A percentile compares a stretch with the other conserved stretches of the same genome.
phyloP scores from a whole-genome alignment of 2,113 vertebrate genomes.

The Forbesichthys agassizii region DNA sequence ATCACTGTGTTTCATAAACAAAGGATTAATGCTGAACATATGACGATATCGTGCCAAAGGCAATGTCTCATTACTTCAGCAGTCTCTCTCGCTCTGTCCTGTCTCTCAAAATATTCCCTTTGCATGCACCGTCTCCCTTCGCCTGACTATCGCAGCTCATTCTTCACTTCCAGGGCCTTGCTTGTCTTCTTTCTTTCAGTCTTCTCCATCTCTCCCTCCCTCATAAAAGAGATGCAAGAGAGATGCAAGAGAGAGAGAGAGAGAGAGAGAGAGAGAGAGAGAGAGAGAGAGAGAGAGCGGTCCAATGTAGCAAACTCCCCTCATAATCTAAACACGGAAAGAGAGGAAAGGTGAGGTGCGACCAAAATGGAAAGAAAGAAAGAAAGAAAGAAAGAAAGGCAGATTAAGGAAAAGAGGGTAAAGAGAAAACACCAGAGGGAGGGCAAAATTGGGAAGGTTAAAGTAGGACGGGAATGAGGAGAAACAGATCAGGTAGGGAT shows the following conservation, averaged over 20 bases:
- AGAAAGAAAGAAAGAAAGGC: neutral
- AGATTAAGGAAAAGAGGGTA: neutral
- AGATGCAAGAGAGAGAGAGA: neutral
- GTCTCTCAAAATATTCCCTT: neutral
- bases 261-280: conserved; percentile 2
- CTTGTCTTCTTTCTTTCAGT: conserved; percentile 22
- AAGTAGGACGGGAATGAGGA: neutral
- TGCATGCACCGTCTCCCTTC: conserved; percentile 19
- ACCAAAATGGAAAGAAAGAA: neutral
- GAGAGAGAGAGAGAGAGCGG: neutral
- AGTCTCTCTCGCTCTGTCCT: neutral
- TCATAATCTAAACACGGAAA: neutral
- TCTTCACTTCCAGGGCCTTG: too few species aligned
- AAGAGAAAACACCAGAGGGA: neutral
- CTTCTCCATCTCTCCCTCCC: conserved; percentile 13
- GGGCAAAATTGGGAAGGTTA: neutral
- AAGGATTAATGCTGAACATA: conserved; percentile 61
- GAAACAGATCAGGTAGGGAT: neutral
- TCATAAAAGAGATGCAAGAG: neutral
- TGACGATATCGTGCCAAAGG: conserved; percentile 50
- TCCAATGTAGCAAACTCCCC: neutral
- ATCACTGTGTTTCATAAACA: conserved; percentile 63
- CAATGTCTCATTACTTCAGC: conserved; percentile 29
- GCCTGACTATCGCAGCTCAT: conserved; percentile 21
- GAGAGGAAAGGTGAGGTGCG: neutral